Base-by-base conservation (phyloP, 2,113 vertebrate genomes). In the Campylorhamphus procurvoides region DNA sequence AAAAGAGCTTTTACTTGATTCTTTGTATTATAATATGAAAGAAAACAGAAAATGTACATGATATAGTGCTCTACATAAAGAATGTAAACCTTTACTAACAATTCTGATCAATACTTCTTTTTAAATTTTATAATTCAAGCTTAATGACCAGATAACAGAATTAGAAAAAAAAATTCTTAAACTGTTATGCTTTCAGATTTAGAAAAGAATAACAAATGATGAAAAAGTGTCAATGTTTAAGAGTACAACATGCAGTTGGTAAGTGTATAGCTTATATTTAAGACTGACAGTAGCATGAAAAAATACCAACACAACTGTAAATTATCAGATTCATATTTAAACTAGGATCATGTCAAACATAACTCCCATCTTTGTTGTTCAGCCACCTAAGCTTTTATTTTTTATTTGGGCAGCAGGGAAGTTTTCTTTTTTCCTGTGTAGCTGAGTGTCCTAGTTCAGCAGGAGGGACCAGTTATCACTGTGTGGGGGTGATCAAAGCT, bases 1-100 rank as follows among this genome's bases (percentile, higher is more conserved):
- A 91, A 81, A 96, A 90, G 56, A 91, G 27, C 76, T 96, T 85
- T 72, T 58, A 59, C 69, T 84, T 53, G 31, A 66, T 84, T 59
- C 25, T 90, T 86, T 62, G 5, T 42, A 67, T 66, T 87, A 25
- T 15, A 44, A 81, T 31, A 67, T 31, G 9, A 50, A 95, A 86
- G 80, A 52, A 59, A 71, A 67, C 53, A 71, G 31, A 59, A 95
- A 88, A 67, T 93, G 44, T 85, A 66, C 25, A 24, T 77, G 67
- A 46, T 44, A 19, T 29, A 77, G 55, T 35, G 31, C 31, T 83
- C 14, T 59, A 71, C 35, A 40, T 18, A 31, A 80, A 66, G 14
- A 58, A 46, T 3, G 23, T 39, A 60, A 75, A 47, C 24, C 10
- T 39, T 42, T n/a, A 29, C 4, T 4, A 29, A 59, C 8, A 59